A percentile compares a stretch with the other conserved stretches of the same genome.
Evolutionary conservation across 2,113 vertebrate species (phyloP).

Genomic region (Aldabrachelys gigantea): DNA sequence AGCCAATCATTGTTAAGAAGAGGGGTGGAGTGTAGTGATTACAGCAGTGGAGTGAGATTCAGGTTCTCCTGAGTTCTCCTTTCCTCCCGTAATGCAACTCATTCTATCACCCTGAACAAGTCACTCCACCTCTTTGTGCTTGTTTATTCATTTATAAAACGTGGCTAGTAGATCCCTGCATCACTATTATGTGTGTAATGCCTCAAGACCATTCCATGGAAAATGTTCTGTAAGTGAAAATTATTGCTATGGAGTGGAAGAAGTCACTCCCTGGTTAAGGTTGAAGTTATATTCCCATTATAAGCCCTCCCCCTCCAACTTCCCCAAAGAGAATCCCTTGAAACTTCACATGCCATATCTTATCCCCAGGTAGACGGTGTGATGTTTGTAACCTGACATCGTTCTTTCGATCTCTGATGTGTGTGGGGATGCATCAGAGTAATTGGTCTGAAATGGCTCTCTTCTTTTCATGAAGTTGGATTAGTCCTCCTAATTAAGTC

Average conservation of each 20-base stretch:
- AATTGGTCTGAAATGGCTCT: constrained; percentile 47
- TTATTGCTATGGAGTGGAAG: constrained; percentile 63
- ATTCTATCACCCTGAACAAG: background rate
- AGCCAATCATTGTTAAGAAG: constrained; percentile 54
- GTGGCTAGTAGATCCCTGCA: background rate
- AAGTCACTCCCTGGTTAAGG: constrained; percentile 62
- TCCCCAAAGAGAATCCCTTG: constrained; percentile 34
- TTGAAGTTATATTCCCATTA: constrained; percentile 63
- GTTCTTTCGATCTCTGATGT: background rate
- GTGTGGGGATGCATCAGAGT: constrained; percentile 10
- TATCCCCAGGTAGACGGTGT: constrained; percentile 10
- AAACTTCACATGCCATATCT: constrained; percentile 56
- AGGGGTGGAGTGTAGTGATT: constrained; percentile 24
- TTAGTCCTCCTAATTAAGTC: constrained; percentile 44
- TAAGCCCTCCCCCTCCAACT: constrained; percentile 24
- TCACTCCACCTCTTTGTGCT: background rate
- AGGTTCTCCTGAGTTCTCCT: constrained; percentile 42
- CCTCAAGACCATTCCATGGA: background rate
- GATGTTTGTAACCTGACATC: constrained; percentile 58
- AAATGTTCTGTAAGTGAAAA: constrained; percentile 61
- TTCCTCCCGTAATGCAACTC: constrained; percentile 23
- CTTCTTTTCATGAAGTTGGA: constrained; percentile 59
- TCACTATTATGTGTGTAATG: background rate
- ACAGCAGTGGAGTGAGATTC: background rate
- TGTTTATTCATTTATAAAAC: constrained; percentile 23